Evolutionary conservation across 2,888 invertebrate genomes (phyloP).

Genomic region (Nephrotoma flavescens): DNA sequence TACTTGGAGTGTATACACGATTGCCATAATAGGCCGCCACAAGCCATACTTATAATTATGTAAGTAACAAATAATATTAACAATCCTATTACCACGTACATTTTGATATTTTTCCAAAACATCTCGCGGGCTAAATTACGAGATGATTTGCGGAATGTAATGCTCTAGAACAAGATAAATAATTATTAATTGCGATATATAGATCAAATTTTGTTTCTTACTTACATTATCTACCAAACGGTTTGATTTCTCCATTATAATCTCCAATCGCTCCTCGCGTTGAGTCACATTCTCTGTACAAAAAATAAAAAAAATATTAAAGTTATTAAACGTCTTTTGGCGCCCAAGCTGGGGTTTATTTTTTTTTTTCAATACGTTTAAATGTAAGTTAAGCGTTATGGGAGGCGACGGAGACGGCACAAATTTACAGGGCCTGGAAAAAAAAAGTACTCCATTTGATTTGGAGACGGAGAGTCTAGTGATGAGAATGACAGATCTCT

Average conservation of each 20-base stretch:
- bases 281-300: constrained; percentile 66
- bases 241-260: constrained; percentile 85
- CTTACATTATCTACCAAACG: constrained; percentile 76
- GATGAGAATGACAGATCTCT: too few species aligned
- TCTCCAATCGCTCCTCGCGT: constrained; percentile 80
- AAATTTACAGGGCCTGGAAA: too few species aligned
- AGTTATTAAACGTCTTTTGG: background rate
- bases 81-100: constrained; percentile 54
- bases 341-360: too few species aligned
- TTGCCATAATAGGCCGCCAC: constrained; percentile 71
- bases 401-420: too few species aligned
- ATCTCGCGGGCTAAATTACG: constrained; percentile 71
- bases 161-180: constrained; percentile 48
- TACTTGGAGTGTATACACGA: constrained; percentile 38
- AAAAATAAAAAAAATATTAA: constrained; percentile 11
- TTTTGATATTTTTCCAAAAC: constrained; percentile 89
- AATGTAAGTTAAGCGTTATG: too few species aligned
- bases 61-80: constrained; percentile 61
- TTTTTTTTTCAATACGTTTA: too few species aligned
- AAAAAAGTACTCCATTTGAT: too few species aligned
- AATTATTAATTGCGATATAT: background rate
- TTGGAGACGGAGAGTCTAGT: too few species aligned
- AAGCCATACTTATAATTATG: constrained; percentile 73
- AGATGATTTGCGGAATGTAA: constrained; percentile 73
- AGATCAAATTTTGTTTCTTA: constrained; percentile 15